Base-by-base conservation (phyloP, 2,888 invertebrate genomes). In the Trachelus iudaicus region DNA sequence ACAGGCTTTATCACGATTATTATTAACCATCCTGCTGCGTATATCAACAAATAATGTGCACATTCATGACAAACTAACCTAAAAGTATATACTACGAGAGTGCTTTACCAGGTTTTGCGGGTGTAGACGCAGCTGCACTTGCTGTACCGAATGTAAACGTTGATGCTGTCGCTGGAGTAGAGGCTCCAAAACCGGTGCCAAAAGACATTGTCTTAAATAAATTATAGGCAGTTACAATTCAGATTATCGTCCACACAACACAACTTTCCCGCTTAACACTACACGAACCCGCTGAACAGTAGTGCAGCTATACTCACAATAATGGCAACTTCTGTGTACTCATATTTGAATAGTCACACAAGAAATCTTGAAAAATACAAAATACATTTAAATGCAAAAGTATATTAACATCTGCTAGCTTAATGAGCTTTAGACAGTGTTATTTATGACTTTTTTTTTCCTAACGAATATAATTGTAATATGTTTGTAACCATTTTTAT, bases 131-230 rank as follows among this genome's bases (percentile, higher is more conserved):
- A 23, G 90, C 87, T 2, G 91, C 80, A 1, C 89, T 86, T 31
- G 90, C 87, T 34, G 91, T 88, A n/a, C 91, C 91, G 77, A 91
- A 92, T 71, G 91, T 90, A 81, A 94, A 92, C 35, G 92, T 92
- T 68, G 93, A 92, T 68, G 93, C 92, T 11, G 93, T 92, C 1
- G 93, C 92, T 31, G 94, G 92, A 75, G 93, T 92, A 71, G 92
- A 91, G 75, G 92, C 90, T n/a, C 94, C 94, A 89, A 92, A 92
- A 37, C 90, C 89, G 37, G 85, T 84, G 4, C 88, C 89, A 76
- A 91, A 91, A 73, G 91, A 90, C 91, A 91, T 91, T 77, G 83
- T 81, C 77, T 56, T 56, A 56, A 56, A 9, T 15, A 71, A 71
- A 33, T 34, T 71, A 71, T 71, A 71, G 31, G 31, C 31, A 33